Evolutionary conservation across 2,113 vertebrate species (phyloP), one percentile per base, ranked within the genome.

Genomic region (Crotalus horridus): DNA sequence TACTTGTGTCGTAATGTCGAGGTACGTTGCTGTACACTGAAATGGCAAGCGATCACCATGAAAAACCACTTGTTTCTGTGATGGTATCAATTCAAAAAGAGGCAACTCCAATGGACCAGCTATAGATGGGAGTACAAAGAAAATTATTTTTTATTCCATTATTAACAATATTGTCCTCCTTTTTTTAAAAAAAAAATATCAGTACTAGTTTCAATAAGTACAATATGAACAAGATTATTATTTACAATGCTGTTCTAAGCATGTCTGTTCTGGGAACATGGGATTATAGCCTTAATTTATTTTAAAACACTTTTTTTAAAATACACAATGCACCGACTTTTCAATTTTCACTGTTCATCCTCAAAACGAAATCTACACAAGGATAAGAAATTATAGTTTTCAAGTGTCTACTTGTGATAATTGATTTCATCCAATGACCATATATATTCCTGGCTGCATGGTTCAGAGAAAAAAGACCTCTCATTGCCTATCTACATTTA

Each of bases 41-140:
- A 99, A 98, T 0, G 98, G 98, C 53, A 99, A 96, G 26, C 98
- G 98, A 94, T 99, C 99, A 11, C 99, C 99, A 0, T 95, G 97
- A 89, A 99, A 99, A 95, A 99, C 98, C 95, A 99, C 97, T 69
- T 99, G 99, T 56, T 97, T 98, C 87, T 98, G 98, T 43, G 98
- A 99, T 6, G 99, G 99, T 91, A 99, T 99, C 94, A 99, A 96
- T 96, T 99, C 98, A 87, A 99, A 98, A 87, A 99, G 97, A 85
- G 98, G 98, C 64, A 99, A 96, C 92, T 99, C 98, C 96, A 98
- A 96, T 74, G 98, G 98, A 26, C 97, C 98, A 89, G 98, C 99
- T 99, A 96, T 89, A 96, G 90, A 89, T n/a, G 89, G 90, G 90
- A 56, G 61, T 29, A 43, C 29, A 56, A 85, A 54, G 61, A 69